Percentiles rank a stretch among this genome's conserved stretches.
Evolutionary conservation across 2,797 vertebrate genomes (phyloP).

Genomic region (Mormyrops attenuatus): DNA sequence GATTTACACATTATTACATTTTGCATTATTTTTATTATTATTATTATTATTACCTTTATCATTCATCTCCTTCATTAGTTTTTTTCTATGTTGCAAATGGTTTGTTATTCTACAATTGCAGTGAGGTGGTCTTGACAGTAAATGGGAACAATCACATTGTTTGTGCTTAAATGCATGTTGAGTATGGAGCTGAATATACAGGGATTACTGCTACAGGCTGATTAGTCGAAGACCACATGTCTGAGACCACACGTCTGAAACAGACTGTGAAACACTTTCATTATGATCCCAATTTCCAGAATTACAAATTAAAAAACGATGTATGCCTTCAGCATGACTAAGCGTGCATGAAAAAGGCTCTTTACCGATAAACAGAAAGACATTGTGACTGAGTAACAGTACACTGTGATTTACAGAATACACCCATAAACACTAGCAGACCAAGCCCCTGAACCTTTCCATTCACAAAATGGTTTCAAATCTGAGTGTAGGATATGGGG

Average conservation of each 20-base stretch:
- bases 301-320: not conserved
- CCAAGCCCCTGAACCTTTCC: not conserved
- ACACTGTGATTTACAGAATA: not conserved
- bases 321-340: not conserved
- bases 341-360: not conserved
- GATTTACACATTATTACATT: not conserved
- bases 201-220: not conserved
- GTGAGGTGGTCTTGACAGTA: not conserved
- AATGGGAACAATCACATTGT: not conserved
- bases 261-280: not conserved
- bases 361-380: not conserved
- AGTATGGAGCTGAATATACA: not conserved
- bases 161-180: not conserved
- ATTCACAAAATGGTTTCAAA: not conserved
- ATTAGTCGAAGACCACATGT: not conserved
- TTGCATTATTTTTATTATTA: not conserved
- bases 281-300: not conserved
- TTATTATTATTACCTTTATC: not conserved
- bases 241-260: no score
- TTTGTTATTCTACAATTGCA: not conserved
- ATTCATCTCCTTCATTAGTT: not conserved
- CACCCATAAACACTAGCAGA: slow-evolving; percentile 5
- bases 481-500: not conserved
- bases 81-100: not conserved
- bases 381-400: not conserved